Base-by-base conservation (phyloP, 2,113 vertebrate species). In the Fulmarus glacialis region DNA sequence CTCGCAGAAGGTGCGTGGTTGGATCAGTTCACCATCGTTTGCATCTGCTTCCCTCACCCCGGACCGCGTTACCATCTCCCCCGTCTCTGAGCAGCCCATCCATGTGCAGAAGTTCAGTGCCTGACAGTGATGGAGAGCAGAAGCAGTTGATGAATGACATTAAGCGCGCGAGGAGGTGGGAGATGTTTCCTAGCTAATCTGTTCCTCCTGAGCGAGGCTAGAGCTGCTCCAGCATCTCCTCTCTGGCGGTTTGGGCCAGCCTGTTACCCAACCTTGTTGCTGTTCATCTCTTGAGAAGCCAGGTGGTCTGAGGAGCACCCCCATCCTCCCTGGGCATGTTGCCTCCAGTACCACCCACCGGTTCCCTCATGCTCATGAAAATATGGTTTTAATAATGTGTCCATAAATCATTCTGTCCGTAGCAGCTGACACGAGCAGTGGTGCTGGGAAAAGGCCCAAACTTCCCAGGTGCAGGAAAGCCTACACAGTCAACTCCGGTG, bases 361-460 rank as follows among this genome's bases (percentile, higher is more conserved):
- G n/a, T 63, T 79, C n/a, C 81, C 60, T 68, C 27, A 2, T n/a
- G n/a, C 45, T 64, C 55, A 40, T 83, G 77, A 48, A 82, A 79
- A 87, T 53, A 21, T 2, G 71, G 71, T 52, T 96, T 63, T 87
- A 92, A 87, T 94, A 38, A 85, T 2, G 9, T 32, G 48, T 20
- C 64, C 60, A n/a, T 87, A 82, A 64, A 92, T 92, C 92, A 74
- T 24, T 40, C 75, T 94, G 71, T 74, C 43, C 7, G 0, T 32
- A 82, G 70, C 36, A 82, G 70, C 56, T 32, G 56, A 71, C 12
- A 15, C 0, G 8, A 75, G 55, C 56, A 20, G 36, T 8, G 22
- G 58, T 62, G 64, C 36, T 91, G 89, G 71, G 81, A 96, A 87
- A 6, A 71, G 34, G 15, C 83, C 38, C 79, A 84, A 66, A 68